Percentiles rank a stretch among this genome's conserved stretches.
phyloP scores from a whole-genome alignment of 2,797 vertebrate genomes.

The Petrocephalus sullivani region DNA sequence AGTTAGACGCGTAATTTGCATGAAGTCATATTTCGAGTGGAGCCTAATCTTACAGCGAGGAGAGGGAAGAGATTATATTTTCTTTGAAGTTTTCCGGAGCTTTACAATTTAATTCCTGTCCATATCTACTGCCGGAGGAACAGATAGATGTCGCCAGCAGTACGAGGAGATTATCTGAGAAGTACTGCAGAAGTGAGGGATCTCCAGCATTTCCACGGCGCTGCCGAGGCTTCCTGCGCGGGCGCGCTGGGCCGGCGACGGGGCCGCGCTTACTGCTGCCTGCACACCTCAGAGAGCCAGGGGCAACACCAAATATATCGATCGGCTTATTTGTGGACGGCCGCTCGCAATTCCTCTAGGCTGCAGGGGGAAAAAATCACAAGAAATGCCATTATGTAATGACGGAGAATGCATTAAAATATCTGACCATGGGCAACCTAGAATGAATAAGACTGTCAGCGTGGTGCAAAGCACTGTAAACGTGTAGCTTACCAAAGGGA shows the following conservation, averaged over 20 bases:
- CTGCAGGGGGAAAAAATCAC: not conserved
- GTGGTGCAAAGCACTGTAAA: not conserved
- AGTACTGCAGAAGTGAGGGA: conserved; percentile 17
- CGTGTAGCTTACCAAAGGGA: not conserved
- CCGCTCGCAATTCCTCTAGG: not conserved
- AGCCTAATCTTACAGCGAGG: conserved; percentile 11
- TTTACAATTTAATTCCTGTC: conserved; percentile 22
- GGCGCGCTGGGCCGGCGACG: not conserved
- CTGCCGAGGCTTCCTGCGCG: not conserved
- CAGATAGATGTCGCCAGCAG: conserved; percentile 41
- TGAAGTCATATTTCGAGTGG: conserved; percentile 17
- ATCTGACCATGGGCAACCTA: not conserved
- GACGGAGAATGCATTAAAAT: not conserved
- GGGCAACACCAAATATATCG: not conserved
- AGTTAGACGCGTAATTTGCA: conserved; percentile 14
- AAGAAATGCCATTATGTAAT: not conserved
- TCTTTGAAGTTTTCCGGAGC: conserved; percentile 19
- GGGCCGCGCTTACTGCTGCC: too few relatives aligned
- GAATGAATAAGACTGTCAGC: not conserved
- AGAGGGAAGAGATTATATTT: conserved; percentile 22
- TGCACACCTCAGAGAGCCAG: too few relatives aligned
- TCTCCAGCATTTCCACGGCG: conserved; percentile 6
- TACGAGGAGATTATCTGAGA: conserved; percentile 28
- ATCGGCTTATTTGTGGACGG: not conserved
- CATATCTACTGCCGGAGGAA: conserved; percentile 23